phyloP scores from a whole-genome alignment of 2,113 vertebrate species.

The Columbina picui region DNA sequence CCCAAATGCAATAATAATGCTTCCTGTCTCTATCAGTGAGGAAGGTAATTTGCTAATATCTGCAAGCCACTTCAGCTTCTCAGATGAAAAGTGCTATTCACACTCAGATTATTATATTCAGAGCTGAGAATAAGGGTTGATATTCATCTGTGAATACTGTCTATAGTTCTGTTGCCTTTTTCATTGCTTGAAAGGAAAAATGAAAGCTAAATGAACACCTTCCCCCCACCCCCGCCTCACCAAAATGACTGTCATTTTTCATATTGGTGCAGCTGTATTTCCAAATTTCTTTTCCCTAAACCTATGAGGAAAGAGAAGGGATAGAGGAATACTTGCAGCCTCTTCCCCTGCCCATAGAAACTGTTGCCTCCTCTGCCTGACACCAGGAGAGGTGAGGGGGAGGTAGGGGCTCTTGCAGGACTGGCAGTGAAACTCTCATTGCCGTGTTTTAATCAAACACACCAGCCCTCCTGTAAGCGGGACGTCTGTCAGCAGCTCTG shows the following conservation, averaged over 20 bases:
- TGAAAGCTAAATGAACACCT: background rate
- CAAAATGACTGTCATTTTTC: background rate
- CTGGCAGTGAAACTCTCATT: conserved; percentile 17
- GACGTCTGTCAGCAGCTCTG: conserved; percentile 10
- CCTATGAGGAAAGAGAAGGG: background rate
- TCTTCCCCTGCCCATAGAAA: background rate
- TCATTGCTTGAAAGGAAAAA: background rate
- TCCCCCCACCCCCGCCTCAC: fast-evolving
- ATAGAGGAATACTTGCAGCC: background rate
- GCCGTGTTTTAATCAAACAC: background rate
- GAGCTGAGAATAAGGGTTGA: background rate
- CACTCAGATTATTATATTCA: background rate
- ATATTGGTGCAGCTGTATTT: background rate
- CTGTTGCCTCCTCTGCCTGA: background rate
- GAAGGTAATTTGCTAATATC: background rate
- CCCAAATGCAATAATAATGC: background rate
- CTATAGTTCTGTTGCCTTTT: background rate
- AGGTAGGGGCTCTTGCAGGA: background rate
- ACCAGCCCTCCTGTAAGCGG: background rate
- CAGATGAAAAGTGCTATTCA: background rate
- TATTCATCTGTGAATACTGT: background rate
- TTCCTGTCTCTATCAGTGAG: background rate
- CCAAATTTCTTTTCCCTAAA: background rate
- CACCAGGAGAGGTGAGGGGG: background rate
- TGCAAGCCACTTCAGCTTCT: background rate